Conservation (phyloP, 2,113 vertebrate species). For the human region DNA sequence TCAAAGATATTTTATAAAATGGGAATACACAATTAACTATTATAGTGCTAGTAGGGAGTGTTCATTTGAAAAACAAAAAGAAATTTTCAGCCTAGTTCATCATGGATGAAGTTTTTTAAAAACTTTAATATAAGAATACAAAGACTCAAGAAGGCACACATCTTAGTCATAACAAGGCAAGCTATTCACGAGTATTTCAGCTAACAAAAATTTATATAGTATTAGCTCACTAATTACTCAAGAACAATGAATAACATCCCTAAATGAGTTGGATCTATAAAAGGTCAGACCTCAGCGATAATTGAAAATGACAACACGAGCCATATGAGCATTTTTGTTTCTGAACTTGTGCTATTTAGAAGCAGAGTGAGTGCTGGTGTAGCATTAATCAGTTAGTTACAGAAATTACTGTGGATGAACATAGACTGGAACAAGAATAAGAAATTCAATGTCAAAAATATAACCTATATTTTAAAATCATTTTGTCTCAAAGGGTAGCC, state of each 20-base stretch:
- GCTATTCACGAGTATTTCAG: neutral
- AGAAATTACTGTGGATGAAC: conserved; percentile 3
- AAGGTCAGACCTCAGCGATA: conserved; percentile 32
- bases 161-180: conserved; percentile 21
- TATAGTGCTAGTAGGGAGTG: conserved; percentile 75
- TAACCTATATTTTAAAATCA: conserved; percentile 42
- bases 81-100: conserved; percentile 46
- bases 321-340: conserved; percentile 49
- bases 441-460: neutral
- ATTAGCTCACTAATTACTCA: conserved; percentile 22
- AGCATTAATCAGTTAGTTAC: conserved; percentile 64
- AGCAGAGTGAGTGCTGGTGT: neutral
- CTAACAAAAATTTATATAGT: conserved; percentile 3
- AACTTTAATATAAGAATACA: neutral
- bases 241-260: conserved; percentile 65
- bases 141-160: neutral
- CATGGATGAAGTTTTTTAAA: conserved; percentile 22
- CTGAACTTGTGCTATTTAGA: conserved; percentile 47
- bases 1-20: conserved; percentile 84
- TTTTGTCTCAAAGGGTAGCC: neutral
- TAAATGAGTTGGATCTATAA: conserved; percentile 42
- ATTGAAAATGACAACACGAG: conserved; percentile 61
- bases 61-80: conserved; percentile 78
- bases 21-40: conserved; percentile 79
- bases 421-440: neutral